Evolutionary conservation across 1,140 invertebrate species (phyloP).

Genomic region (Mylabris phalerata): DNA sequence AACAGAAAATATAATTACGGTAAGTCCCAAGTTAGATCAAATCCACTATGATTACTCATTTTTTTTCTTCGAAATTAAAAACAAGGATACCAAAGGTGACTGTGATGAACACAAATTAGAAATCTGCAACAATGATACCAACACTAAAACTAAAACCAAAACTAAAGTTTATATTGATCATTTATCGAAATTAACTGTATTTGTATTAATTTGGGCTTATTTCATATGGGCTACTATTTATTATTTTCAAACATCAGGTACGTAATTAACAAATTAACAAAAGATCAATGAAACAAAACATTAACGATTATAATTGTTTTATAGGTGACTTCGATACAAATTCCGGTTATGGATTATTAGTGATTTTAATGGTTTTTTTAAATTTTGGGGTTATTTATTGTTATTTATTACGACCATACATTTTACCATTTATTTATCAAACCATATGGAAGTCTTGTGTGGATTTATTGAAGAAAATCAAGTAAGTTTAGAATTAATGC

Average conservation of each 20-base stretch:
- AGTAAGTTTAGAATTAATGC: background rate
- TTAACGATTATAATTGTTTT: conserved; percentile 21
- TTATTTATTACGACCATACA: conserved; percentile 53
- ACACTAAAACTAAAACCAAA: background rate
- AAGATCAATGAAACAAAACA: background rate
- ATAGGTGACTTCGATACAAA: conserved; percentile 32
- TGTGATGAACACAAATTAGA: background rate
- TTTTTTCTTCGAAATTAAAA: too few species aligned
- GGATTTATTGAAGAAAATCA: conserved; percentile 15
- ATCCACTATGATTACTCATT: too few species aligned
- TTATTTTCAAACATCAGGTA: conserved; percentile 26
- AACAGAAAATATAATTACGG: too few species aligned
- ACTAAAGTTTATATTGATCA: background rate
- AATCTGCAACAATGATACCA: background rate
- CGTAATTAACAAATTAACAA: background rate
- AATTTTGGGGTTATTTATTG: conserved; percentile 62
- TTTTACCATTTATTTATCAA: conserved; percentile 44
- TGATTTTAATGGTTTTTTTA: conserved; percentile 56
- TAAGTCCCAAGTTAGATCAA: too few species aligned
- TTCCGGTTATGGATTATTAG: conserved; percentile 64
- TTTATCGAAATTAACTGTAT: background rate
- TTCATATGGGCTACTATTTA: conserved; percentile 28
- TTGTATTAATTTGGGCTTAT: conserved; percentile 19
- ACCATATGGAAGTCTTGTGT: conserved; percentile 35
- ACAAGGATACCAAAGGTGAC: too few species aligned